phyloP scores from a whole-genome alignment of 2,113 vertebrate species.

The Corvus moneduloides region DNA sequence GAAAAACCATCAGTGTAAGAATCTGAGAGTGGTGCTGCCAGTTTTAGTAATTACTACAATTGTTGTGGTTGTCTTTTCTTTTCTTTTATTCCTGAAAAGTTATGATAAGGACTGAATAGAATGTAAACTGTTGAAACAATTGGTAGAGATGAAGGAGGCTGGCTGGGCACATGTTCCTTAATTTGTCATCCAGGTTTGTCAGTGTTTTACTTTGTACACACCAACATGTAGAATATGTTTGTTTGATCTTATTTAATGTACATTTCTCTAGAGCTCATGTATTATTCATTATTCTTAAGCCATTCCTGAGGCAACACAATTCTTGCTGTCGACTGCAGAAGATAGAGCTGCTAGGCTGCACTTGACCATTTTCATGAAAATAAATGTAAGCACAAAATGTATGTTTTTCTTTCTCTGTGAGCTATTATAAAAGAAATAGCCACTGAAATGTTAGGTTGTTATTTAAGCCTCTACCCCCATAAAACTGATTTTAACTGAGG shows the following conservation, averaged over 20 bases:
- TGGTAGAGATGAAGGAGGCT: background rate
- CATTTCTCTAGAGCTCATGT: background rate
- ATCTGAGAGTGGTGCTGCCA: background rate
- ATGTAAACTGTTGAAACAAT: background rate
- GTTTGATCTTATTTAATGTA: background rate
- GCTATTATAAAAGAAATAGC: background rate
- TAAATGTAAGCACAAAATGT: background rate
- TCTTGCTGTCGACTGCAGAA: background rate
- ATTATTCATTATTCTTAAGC: background rate
- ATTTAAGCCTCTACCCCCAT: background rate
- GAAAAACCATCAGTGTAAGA: background rate
- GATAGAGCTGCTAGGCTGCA: background rate
- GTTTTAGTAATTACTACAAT: background rate
- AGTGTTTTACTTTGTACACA: background rate
- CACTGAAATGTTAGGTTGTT: background rate
- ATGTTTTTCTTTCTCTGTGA: background rate
- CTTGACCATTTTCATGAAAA: background rate
- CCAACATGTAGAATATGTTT: background rate
- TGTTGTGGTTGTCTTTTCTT: background rate
- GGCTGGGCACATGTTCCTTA: background rate
- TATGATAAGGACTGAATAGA: background rate
- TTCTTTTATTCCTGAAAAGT: background rate
- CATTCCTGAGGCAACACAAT: background rate
- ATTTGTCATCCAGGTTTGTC: background rate
- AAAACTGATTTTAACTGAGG: background rate